Evolutionary conservation across 2,797 vertebrate species (phyloP), one percentile per base, ranked within the genome.

Genomic region (Coreius guichenoti): DNA sequence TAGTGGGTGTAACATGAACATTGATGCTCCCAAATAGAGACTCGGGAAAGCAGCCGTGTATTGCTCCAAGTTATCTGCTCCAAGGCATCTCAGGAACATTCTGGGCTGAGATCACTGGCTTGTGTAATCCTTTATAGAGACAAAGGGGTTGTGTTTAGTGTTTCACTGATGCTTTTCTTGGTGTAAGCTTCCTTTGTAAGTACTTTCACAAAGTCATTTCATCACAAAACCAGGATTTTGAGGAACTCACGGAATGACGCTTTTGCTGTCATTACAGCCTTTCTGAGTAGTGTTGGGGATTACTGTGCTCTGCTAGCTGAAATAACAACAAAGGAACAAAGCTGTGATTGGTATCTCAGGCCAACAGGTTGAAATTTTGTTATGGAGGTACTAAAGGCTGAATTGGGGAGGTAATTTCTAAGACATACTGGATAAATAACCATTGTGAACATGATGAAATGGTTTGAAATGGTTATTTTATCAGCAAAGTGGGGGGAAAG

Each of bases 321-420:
- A 93, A 93, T 90, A 89, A 93, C 92, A 92, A 91, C 91, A 91
- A 85, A 77, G 91, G 92, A 91, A 92, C 92, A 92, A 92, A 93
- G 91, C 91, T 92, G 85, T 92, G 91, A 93, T 93, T 93, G 90
- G 43, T 70, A 84, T 80, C 70, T 79, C 51, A 73, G 14, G 54
- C 49, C 78, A 76, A 45, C 16, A 75, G 58, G 74, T 75, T 17
- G 73, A 76, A 17, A 80, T 72, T 88, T 82, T 77, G 26, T 33
- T 43, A 45, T 26, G 33, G 13, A 12, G 67, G 65, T 70, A 49
- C 51, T 72, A 23, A n/a, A 1, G 11, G 63, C 49, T 47, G 36
- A 78, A 70, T 58, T 58, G 65, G 5, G n/a, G 33, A 23, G 49
- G 75, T 84, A n/a, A 45, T 51, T 36, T 81, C 47, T 81, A 36